Conservation (phyloP, 2,113 vertebrate genomes). For the Phylloscopus whistleri region DNA sequence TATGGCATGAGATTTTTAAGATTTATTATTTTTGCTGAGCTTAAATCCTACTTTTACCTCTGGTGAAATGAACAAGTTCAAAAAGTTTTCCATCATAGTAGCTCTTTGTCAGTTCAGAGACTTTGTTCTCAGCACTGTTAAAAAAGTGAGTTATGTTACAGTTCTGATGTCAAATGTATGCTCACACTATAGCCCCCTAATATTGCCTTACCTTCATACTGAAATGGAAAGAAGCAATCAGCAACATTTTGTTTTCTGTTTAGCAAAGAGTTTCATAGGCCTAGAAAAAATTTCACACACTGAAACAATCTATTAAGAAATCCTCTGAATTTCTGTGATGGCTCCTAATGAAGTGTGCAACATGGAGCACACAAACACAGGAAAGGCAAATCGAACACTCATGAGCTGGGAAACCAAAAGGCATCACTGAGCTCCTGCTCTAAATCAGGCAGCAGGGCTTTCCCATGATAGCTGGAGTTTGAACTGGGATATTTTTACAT, state of each 20-base stretch:
- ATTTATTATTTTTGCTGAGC: background rate
- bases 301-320: background rate
- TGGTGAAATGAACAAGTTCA: background rate
- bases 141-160: background rate
- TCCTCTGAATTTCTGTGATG: background rate
- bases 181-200: background rate
- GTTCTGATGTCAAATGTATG: background rate
- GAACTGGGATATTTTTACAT: background rate
- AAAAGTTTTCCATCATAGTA: fast-evolving
- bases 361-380: fast-evolving
- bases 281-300: background rate
- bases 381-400: background rate
- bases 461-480: fast-evolving
- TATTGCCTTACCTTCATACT: background rate
- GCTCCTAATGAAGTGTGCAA: fast-evolving
- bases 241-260: background rate
- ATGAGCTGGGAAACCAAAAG: background rate
- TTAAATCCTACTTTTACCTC: background rate
- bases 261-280: background rate
- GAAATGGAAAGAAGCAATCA: background rate
- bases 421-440: fast-evolving
- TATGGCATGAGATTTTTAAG: background rate
- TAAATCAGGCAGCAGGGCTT: background rate
- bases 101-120: background rate
- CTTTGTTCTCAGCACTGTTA: background rate